Conservation (phyloP, 2,888 invertebrate genomes). For the Gari tellinella region DNA sequence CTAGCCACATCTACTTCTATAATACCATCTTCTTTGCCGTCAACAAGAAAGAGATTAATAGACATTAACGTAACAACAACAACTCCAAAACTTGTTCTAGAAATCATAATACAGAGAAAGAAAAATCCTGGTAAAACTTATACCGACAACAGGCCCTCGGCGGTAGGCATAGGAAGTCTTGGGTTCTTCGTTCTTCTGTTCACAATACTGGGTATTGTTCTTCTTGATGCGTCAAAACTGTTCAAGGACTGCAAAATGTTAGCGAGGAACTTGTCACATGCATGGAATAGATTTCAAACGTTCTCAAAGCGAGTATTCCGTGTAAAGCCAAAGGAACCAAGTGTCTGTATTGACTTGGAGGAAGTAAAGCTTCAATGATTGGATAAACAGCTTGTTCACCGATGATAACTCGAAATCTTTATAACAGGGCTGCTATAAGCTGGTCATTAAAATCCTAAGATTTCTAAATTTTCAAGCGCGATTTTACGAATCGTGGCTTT, state of each 20-base stretch:
- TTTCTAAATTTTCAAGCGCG: too few relatives aligned
- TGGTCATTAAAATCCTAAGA: too few relatives aligned
- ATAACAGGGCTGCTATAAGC: too few relatives aligned
- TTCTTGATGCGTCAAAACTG: conserved; percentile 28
- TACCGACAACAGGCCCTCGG: conserved; percentile 24
- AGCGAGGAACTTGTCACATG: too few relatives aligned
- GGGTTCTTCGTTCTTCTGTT: conserved; percentile 11
- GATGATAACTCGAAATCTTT: too few relatives aligned
- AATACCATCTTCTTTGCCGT: background rate
- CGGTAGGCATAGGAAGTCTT: conserved; percentile 25
- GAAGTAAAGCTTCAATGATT: too few relatives aligned
- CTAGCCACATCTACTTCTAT: background rate
- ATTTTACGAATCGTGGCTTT: too few relatives aligned
- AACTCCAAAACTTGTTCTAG: conserved; percentile 13
- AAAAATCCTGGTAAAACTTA: conserved; percentile 29
- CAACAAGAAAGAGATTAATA: background rate
- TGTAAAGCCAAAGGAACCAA: too few relatives aligned
- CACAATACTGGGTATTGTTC: conserved; percentile 20
- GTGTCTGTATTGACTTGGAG: too few relatives aligned
- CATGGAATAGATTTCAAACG: too few relatives aligned
- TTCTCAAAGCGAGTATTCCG: too few relatives aligned
- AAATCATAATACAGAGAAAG: conserved; percentile 9
- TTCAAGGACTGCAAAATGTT: conserved; percentile 23
- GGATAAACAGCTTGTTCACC: too few relatives aligned
- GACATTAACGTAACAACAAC: background rate